phyloP scores from a whole-genome alignment of 2,888 invertebrate species.

The Byasa hedistus region DNA sequence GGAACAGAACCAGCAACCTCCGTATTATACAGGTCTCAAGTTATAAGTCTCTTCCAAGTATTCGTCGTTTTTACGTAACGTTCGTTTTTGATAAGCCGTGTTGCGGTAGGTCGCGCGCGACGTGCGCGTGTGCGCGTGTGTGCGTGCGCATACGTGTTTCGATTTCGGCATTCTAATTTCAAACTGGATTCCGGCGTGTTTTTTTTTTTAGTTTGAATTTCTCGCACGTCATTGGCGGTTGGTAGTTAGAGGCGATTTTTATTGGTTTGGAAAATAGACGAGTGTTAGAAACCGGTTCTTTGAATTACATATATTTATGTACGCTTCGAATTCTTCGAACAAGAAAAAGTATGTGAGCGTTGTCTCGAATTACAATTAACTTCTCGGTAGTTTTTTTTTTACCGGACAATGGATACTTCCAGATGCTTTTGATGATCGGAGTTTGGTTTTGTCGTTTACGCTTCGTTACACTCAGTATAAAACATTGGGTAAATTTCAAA shows the following conservation, averaged over 20 bases:
- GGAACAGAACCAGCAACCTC: too few species aligned
- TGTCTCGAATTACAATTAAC: slow-evolving; percentile 23
- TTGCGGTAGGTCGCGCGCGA: slow-evolving; percentile 68
- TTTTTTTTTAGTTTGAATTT: slow-evolving; percentile 33
- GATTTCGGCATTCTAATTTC: slow-evolving; percentile 66
- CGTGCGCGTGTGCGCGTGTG: slow-evolving; percentile 39
- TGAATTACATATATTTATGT: slow-evolving; percentile 23
- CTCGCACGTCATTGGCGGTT: slow-evolving; percentile 38
- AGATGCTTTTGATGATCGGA: not conserved
- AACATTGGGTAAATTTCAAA: too few species aligned
- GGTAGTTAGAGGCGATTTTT: slow-evolving; percentile 31
- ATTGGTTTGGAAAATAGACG: slow-evolving; percentile 29
- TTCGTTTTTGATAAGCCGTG: slow-evolving; percentile 43
- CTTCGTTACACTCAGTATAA: too few species aligned
- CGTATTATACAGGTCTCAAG: too few species aligned
- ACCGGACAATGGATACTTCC: slow-evolving; percentile 1
- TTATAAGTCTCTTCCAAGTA: slow-evolving; percentile 15
- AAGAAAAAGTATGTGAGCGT: slow-evolving; percentile 16
- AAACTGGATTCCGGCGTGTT: slow-evolving; percentile 50
- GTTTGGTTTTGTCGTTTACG: too few species aligned
- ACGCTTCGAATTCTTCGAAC: slow-evolving; percentile 20
- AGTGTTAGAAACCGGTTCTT: slow-evolving; percentile 24
- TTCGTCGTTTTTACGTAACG: slow-evolving; percentile 48
- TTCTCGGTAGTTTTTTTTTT: slow-evolving; percentile 4
- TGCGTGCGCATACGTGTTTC: slow-evolving; percentile 49